Evolutionary conservation across 1,140 invertebrate species (phyloP).

Genomic region (Olivierus martensii): DNA sequence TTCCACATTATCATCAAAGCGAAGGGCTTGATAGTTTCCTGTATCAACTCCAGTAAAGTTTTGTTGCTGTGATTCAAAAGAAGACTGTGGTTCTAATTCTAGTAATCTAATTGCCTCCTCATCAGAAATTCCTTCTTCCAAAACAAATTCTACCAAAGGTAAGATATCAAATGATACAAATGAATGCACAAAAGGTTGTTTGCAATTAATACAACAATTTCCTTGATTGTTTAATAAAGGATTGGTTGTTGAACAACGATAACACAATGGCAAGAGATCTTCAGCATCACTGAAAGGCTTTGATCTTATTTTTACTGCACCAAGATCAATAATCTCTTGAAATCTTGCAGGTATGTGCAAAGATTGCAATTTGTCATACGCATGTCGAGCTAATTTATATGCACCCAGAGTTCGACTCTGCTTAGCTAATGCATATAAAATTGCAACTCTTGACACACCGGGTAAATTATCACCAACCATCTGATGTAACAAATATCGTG

Average conservation of each 20-base stretch:
- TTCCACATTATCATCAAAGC: conserved; percentile 1
- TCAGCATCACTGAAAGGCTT: conserved; percentile 79
- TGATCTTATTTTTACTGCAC: conserved; percentile 49
- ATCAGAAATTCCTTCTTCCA: conserved; percentile 70
- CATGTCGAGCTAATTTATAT: conserved; percentile 78
- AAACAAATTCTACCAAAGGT: conserved; percentile 82
- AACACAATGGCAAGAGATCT: conserved; percentile 85
- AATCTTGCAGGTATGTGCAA: conserved; percentile 59
- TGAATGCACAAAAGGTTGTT: conserved; percentile 78
- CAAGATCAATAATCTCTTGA: conserved; percentile 46
- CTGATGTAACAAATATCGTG: conserved; percentile 62
- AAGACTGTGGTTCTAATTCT: conserved; percentile 36
- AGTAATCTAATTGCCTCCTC: conserved; percentile 77
- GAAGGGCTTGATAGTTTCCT: background rate
- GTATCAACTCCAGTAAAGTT: background rate
- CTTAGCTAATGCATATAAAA: conserved; percentile 71
- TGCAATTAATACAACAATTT: conserved; percentile 75
- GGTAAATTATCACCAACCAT: conserved; percentile 33
- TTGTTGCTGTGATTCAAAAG: background rate
- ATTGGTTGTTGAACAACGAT: conserved; percentile 89
- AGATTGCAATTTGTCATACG: conserved; percentile 64
- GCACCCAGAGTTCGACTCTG: conserved; percentile 81
- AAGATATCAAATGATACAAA: conserved; percentile 92
- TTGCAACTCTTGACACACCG: conserved; percentile 65
- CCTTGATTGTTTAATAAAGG: conserved; percentile 49